A percentile compares a stretch with the other conserved stretches of the same genome.
Evolutionary conservation across 2,113 vertebrate species (phyloP).

Genomic region (Mormyrus iriodes): DNA sequence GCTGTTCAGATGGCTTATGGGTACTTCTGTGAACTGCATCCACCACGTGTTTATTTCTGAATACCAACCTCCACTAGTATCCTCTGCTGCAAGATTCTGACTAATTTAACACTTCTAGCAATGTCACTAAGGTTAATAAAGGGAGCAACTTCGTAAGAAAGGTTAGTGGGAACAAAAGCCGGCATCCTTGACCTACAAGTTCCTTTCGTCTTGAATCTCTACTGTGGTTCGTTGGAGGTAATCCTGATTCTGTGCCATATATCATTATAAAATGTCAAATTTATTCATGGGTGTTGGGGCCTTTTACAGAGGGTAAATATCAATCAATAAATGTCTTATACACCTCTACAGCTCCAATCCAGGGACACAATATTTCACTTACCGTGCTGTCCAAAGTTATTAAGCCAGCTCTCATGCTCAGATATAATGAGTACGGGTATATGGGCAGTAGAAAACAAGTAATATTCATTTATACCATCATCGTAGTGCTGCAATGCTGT

Average conservation of each 20-base stretch:
- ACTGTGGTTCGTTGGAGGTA: background rate
- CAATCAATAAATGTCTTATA: background rate
- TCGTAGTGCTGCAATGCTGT: background rate
- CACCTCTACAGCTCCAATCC: background rate
- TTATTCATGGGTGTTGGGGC: slow-evolving; percentile 56
- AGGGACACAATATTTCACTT: background rate
- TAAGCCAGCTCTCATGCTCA: slow-evolving; percentile 64
- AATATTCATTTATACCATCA: background rate
- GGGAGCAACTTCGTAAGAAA: background rate
- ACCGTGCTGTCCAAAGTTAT: background rate
- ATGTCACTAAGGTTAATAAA: background rate
- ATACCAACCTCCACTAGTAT: background rate
- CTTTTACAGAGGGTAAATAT: background rate
- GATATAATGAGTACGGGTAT: slow-evolving; percentile 61
- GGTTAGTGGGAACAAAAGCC: background rate
- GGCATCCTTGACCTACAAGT: background rate
- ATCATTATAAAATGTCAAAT: background rate
- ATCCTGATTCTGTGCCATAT: background rate
- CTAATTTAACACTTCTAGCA: background rate
- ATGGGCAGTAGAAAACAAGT: slow-evolving; percentile 48
- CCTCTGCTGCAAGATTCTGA: background rate
- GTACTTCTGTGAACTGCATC: background rate
- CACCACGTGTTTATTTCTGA: background rate
- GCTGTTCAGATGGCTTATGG: background rate
- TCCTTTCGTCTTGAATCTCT: background rate